A percentile compares a stretch with the other conserved stretches of the same genome.
These are phyloP conservation scores for Belonocnema kinseyi DNA, from an alignment of 1,140 invertebrate species.

Conservation along the genomic window DNA sequence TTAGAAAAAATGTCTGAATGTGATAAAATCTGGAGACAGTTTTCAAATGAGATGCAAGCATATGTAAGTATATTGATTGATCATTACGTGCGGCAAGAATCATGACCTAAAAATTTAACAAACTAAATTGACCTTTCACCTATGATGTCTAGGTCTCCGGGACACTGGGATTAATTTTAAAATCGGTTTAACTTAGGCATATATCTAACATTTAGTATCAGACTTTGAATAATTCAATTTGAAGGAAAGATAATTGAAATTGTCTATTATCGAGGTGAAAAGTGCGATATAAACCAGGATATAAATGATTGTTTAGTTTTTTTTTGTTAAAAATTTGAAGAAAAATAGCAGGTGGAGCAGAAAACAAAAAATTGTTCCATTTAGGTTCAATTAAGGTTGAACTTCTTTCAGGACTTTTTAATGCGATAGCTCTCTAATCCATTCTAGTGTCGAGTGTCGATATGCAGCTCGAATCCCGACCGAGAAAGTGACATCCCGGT, in stretches of 20 bases:
- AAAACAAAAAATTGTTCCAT: no score
- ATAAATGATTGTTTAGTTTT: no score
- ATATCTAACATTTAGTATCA: not conserved
- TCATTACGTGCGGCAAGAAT: constrained; percentile 11
- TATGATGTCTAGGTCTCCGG: constrained; percentile 15
- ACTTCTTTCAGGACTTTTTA: not conserved
- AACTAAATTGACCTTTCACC: constrained; percentile 27
- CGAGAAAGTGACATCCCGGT: constrained; percentile 20
- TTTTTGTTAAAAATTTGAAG: no score
- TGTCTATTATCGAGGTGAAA: no score
- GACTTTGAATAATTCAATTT: no score
- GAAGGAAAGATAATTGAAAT: no score
- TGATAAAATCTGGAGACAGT: no score
- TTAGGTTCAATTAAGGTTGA: not conserved
- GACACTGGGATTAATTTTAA: constrained; percentile 7
- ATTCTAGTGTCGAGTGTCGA: not conserved
- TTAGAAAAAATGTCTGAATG: no score
- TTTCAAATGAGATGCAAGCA: no score
- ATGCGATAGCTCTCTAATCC: constrained; percentile 18
- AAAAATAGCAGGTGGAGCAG: no score
- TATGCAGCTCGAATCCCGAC: constrained; percentile 2
- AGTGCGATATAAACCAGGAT: no score
- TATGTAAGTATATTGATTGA: constrained; percentile 13
- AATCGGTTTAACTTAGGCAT: not conserved
- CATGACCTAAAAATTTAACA: constrained; percentile 20